These are phyloP conservation scores for Anguilla megastoma DNA, from an alignment of 2,797 vertebrate genomes.

Conservation along the genomic window DNA sequence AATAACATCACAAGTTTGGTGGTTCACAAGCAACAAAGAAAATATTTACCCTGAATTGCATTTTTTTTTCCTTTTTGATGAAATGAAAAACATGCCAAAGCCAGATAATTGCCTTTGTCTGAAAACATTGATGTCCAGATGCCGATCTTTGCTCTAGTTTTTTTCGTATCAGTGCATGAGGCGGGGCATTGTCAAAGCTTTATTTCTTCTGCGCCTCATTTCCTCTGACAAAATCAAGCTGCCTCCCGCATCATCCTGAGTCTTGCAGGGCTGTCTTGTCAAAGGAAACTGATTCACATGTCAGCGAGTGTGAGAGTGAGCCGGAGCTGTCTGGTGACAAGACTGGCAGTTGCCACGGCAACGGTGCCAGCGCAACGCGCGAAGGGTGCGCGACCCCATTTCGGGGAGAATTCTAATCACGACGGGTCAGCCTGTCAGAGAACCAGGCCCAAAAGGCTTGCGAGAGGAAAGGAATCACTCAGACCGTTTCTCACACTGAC, in stretches of 20 bases:
- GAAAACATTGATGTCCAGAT: neutral
- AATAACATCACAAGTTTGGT: neutral
- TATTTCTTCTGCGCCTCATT: constrained; percentile 18
- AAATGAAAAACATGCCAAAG: neutral
- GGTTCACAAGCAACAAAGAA: neutral
- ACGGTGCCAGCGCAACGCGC: constrained; percentile 39
- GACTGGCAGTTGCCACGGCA: constrained; percentile 56
- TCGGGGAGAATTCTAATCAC: constrained; percentile 45
- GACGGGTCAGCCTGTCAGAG: constrained; percentile 33
- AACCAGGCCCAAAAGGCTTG: neutral
- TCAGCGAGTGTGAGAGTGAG: constrained; percentile 38
- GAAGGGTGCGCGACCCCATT: constrained; percentile 35
- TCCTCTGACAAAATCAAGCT: constrained; percentile 34
- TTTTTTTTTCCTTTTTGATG: neutral
- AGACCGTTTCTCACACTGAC: constrained; percentile 25
- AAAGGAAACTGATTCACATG: constrained; percentile 38
- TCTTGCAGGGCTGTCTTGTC: constrained; percentile 22
- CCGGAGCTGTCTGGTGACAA: constrained; percentile 46
- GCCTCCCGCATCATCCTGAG: neutral
- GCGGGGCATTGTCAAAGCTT: neutral
- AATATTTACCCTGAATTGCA: neutral
- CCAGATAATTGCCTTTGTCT: neutral
- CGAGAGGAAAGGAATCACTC: constrained; percentile 30
- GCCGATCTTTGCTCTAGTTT: neutral
- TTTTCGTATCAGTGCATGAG: neutral